Percentiles rank a stretch among this genome's conserved stretches.
Evolutionary conservation across 2,113 vertebrate species (phyloP).

Genomic region (Hyaena hyaena): DNA sequence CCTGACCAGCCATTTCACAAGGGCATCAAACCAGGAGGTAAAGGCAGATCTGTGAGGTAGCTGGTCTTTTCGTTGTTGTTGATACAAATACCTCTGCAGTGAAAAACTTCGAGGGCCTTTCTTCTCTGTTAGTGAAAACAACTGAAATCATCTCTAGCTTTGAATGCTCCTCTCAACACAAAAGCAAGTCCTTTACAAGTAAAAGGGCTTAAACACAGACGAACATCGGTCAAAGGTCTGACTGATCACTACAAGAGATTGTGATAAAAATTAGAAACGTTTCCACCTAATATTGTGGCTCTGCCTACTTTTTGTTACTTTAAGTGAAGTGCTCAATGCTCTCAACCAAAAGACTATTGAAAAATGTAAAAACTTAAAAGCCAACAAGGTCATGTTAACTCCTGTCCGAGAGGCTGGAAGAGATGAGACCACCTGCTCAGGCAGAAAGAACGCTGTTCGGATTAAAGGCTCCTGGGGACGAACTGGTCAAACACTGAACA

Average conservation of each 20-base stretch:
- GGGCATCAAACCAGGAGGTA: background rate
- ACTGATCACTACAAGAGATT: background rate
- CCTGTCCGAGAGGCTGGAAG: background rate
- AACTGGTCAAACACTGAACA: background rate
- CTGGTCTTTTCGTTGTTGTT: background rate
- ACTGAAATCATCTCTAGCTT: background rate
- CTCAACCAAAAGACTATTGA: slow-evolving; percentile 24
- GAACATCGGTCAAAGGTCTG: background rate
- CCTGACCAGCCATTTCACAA: background rate
- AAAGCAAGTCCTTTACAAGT: slow-evolving; percentile 6
- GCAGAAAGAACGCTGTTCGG: background rate
- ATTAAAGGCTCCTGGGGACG: background rate
- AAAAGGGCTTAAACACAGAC: background rate
- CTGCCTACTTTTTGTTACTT: background rate
- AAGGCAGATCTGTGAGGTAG: background rate
- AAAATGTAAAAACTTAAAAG: background rate
- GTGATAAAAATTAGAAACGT: slow-evolving; percentile 22
- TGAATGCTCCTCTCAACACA: background rate
- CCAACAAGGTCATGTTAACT: background rate
- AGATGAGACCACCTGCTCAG: background rate
- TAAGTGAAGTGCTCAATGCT: slow-evolving; percentile 3
- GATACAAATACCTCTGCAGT: slow-evolving; percentile 25
- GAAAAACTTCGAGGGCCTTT: background rate
- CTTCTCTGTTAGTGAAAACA: slow-evolving; percentile 13
- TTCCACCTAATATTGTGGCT: background rate